Evolutionary conservation across 2,113 vertebrate genomes (phyloP).

Genomic region (Passer montanus): DNA sequence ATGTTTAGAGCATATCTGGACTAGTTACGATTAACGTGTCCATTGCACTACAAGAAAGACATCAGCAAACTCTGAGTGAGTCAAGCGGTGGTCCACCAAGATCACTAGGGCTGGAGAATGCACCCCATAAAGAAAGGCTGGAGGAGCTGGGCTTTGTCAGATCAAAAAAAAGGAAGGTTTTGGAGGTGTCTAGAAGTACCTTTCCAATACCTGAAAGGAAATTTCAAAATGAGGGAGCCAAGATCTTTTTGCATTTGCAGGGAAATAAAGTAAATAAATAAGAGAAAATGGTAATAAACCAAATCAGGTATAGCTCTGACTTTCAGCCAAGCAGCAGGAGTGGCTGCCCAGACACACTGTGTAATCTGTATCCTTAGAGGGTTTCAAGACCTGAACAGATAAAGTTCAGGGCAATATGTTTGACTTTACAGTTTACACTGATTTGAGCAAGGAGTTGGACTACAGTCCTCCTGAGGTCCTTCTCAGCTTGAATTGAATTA

Average conservation of each 20-base stretch:
- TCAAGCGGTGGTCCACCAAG: not conserved
- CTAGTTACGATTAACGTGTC: not conserved
- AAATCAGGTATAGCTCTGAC: not conserved
- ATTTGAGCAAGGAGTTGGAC: not conserved
- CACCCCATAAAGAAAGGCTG: not conserved
- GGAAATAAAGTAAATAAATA: not conserved
- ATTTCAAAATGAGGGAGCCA: not conserved
- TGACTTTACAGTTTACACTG: not conserved
- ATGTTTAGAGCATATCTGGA: not conserved
- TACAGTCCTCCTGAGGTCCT: not conserved
- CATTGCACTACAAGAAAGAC: not conserved
- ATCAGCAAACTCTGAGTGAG: not conserved
- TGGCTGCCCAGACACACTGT: not conserved
- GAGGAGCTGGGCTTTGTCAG: not conserved
- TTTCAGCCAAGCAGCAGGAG: not conserved
- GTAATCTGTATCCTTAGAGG: not conserved
- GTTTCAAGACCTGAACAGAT: not conserved
- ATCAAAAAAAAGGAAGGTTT: not conserved
- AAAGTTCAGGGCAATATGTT: not conserved
- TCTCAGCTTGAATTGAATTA: not conserved
- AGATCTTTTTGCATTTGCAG: not conserved
- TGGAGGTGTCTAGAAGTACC: not conserved
- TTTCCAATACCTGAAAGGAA: not conserved
- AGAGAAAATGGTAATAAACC: not conserved
- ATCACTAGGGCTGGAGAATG: not conserved